Evolutionary conservation across 2,888 invertebrate species (phyloP), one percentile per base, ranked within the genome.

Genomic region (Philonicus albiceps): DNA sequence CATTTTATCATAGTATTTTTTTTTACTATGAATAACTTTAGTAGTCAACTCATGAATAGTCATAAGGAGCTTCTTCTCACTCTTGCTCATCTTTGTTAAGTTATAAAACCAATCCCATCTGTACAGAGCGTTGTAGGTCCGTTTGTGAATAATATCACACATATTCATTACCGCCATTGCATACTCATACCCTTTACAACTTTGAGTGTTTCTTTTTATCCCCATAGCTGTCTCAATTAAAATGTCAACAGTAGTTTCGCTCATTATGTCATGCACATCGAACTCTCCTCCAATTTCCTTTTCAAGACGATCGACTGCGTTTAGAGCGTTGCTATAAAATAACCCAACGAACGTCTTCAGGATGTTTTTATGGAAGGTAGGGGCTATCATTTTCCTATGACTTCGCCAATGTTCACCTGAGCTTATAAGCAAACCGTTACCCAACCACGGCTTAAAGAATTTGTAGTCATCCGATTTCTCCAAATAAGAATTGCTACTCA

Each of bases 121-220:
- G 80, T 96, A 92, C 94, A 96, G 95, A 34, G 96, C 91, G 90
- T 96, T 96, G 88, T 96, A 95, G 90, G 96, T 96, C 83, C 97
- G 94, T 88, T 96, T 93, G 89, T 97, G 96, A 6, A 97, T 94
- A 85, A 97, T 96, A 89, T 96, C 96, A 90, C 96, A 96, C 96
- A 97, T 96, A 89, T 96, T 96, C 94, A 96, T 96, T 0, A 96
- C 96, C 88, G 96, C 96, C 95, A 96, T 95, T 5, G 96, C 96
- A 90, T 97, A 97, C 90, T 96, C 96, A 90, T 95, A 96, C 84
- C 96, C 64, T 89, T 94, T 92, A 90, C 94, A 93, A 91, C 94
- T 93, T 90, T 95, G 94, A 91, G 96, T 95, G 55, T 95, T 95
- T 89, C 94, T 94, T 90, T 95, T 96, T 86, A 95, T 95, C 31